These are phyloP conservation scores for Pseudocheirus occidentalis DNA, from an alignment of 2,797 vertebrate genomes.

Conservation along the genomic window DNA sequence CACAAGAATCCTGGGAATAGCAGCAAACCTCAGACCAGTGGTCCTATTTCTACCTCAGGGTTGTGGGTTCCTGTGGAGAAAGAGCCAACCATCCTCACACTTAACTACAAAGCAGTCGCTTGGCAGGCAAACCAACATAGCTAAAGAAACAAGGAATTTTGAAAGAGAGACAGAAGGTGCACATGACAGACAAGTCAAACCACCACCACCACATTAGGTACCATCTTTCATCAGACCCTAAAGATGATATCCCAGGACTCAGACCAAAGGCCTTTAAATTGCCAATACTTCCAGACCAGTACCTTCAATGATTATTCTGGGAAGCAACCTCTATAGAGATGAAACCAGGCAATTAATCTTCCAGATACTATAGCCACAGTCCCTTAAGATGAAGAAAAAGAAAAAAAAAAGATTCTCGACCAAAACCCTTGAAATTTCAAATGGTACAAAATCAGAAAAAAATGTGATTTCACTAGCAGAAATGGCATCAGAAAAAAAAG, in stretches of 20 bases:
- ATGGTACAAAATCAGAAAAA: not conserved
- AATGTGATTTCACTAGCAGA: not conserved
- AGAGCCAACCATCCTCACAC: too few relatives aligned
- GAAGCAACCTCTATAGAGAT: not conserved
- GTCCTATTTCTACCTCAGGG: too few relatives aligned
- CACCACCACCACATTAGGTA: not conserved
- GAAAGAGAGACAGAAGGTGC: too few relatives aligned
- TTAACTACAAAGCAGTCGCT: too few relatives aligned
- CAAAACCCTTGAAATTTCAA: not conserved
- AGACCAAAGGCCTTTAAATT: not conserved
- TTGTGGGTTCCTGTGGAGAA: too few relatives aligned
- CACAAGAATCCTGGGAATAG: too few relatives aligned
- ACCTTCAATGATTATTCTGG: not conserved
- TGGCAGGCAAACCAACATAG: too few relatives aligned
- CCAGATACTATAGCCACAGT: not conserved
- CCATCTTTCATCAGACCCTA: not conserved
- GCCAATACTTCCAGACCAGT: not conserved
- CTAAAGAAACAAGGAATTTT: too few relatives aligned
- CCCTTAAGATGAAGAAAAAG: not conserved
- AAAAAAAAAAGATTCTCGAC: not conserved
- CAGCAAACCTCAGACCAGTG: too few relatives aligned
- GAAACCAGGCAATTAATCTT: not conserved
- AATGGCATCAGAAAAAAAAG: not conserved
- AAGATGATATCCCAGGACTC: not conserved
- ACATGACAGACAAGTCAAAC: too few relatives aligned